Evolutionary conservation across 2,113 vertebrate genomes (phyloP), one percentile per base, ranked within the genome.

Genomic region (Catharus fuscescens): DNA sequence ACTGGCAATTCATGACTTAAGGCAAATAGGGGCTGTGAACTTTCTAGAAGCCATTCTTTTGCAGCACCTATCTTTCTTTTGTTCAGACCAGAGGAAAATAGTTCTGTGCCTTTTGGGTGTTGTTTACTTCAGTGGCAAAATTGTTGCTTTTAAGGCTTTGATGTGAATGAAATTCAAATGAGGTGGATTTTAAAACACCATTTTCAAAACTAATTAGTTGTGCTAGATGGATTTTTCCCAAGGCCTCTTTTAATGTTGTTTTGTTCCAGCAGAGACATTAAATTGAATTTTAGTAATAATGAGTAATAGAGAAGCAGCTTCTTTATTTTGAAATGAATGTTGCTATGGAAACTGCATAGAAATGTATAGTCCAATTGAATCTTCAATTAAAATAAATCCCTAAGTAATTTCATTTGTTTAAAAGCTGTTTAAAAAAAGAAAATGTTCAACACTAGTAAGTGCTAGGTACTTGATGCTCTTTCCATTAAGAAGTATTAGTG

Each of bases 201-300:
- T 97, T 98, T 98, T 97, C 85, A 90, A 96, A 97, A 97, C 90
- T 98, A 98, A 97, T 98, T 98, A 97, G 95, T 97, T 96, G 93
- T 95, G 70, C 92, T 96, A 91, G 82, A 93, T 97, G 92, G 96
- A 94, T 95, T 93, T 87, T 90, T 94, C 93, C 96, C 79, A 92
- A 91, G 94, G 91, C 94, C 95, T 96, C 95, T 95, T 95, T 97
- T 96, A 93, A 97, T 96, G 94, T 98, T 97, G 90, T 95, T 97
- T 97, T 92, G 90, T 96, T 98, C 97, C 97, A 97, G 95, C 88
- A 95, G 95, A 97, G 96, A 97, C 69, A 72, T 92, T 73, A 97
- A 98, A 98, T 98, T 97, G 96, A 97, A 97, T 97, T 98, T 98
- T 98, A 96, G 95, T 97, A 98, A 98, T 98, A 98, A 97, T 97